Conservation (phyloP, 1,140 invertebrate species). For the Conopomorpha cramerella region DNA sequence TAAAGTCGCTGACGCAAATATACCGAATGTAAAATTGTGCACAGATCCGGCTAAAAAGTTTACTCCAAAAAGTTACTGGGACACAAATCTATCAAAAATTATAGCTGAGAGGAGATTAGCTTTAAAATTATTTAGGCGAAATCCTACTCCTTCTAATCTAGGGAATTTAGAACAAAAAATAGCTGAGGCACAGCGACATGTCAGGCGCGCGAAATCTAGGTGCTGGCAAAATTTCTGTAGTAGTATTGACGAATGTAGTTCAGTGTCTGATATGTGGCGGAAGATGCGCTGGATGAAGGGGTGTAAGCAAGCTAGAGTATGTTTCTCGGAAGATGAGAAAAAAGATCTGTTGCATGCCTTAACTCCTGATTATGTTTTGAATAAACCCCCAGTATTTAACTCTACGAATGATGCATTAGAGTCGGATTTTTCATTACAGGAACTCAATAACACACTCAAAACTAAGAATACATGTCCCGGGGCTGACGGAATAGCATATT, state of each 20-base stretch:
- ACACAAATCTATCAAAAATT: too few species aligned
- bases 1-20: too few species aligned
- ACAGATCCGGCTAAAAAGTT: too few species aligned
- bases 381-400: constrained; percentile 1
- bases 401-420: constrained; percentile 8
- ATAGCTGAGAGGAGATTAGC: too few species aligned
- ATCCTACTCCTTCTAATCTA: too few species aligned
- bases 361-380: constrained; percentile 7
- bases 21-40: too few species aligned
- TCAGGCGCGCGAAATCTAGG: constrained; percentile 9
- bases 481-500: constrained; percentile 14
- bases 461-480: constrained; percentile 9
- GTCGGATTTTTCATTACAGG: constrained; percentile 9
- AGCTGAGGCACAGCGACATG: constrained; percentile 4
- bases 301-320: neutral
- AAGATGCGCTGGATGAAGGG: constrained; percentile 15
- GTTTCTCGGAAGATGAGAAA: constrained; percentile 3
- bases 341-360: constrained; percentile 5
- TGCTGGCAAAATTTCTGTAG: constrained; percentile 11
- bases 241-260: constrained; percentile 7
- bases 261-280: constrained; percentile 12
- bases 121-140: too few species aligned
- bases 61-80: too few species aligned
- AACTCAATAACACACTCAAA: constrained; percentile 1
- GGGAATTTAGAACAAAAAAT: constrained; percentile 1